Evolutionary conservation across 2,888 invertebrate species (phyloP), one percentile per base, ranked within the genome.

Genomic region (Acleris cristana): DNA sequence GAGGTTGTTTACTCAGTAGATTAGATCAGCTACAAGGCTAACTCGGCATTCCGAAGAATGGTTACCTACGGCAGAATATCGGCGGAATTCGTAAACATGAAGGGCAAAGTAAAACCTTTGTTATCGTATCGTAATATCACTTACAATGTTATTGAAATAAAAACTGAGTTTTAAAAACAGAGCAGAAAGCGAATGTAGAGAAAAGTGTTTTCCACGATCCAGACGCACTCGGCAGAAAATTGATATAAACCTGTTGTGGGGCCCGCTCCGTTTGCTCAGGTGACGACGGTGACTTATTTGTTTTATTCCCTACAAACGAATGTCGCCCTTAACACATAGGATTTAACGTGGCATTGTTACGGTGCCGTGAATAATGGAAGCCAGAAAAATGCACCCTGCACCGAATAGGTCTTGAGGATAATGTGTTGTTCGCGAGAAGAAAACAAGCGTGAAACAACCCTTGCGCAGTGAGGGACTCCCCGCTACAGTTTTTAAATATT

Each of bases 191-290:
- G 81, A 80, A 82, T 81, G 78, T 75, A 80, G 74, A 76, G 78
- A 80, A 85, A 87, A 89, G 85, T 89, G 88, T 89, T 89, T 89
- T 86, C 79, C 83, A 77, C 86, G 81, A 84, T 82, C 83, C 88
- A 89, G 89, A 89, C 86, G 88, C 90, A 90, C 87, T 88, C 85
- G 79, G 86, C 81, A 83, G 91, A 91, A 91, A 92, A 92, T 91
- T 92, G 89, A 90, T 88, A 90, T 87, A 91, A 92, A 91, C 89
- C 87, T 89, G 86, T 89, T 88, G 86, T 86, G 86, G 86, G 83
- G 78, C 75, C 77, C 80, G 81, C 83, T 81, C 81, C 81, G 87
- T 86, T 89, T 87, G 83, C 81, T 81, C 88, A 88, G 88, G 85
- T 87, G 89, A 86, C 87, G 83, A 83, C 84, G 79, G 75, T 82